Evolutionary conservation across 2,797 vertebrate genomes (phyloP).

Genomic region (Cyclopterus lumpus): DNA sequence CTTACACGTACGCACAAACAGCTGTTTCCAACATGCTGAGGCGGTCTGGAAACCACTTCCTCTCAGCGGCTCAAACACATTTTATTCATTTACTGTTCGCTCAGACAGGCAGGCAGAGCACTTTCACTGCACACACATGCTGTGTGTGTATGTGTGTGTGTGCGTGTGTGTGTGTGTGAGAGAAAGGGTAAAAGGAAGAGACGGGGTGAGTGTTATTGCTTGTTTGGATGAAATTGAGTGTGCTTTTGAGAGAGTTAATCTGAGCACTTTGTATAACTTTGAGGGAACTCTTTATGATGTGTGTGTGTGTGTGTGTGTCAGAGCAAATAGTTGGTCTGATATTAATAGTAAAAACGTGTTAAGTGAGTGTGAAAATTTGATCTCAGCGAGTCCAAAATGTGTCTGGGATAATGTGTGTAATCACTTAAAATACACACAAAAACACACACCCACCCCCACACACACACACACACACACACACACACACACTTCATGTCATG

Average conservation of each 20-base stretch:
- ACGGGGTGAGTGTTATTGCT: conserved; percentile 32
- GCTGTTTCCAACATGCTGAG: conserved; percentile 81
- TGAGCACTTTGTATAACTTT: conserved; percentile 35
- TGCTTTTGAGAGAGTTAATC: conserved; percentile 36
- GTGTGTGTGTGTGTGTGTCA: neutral
- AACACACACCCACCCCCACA: conserved; percentile 21
- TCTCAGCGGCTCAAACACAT: conserved; percentile 76
- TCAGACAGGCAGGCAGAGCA: conserved; percentile 72
- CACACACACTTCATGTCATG: conserved; percentile 58
- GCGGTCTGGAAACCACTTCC: conserved; percentile 83
- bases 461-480: conserved; percentile 22
- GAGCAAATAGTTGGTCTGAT: conserved; percentile 17
- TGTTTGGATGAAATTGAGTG: conserved; percentile 54
- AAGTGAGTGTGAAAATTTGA: conserved; percentile 20
- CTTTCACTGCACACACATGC: conserved; percentile 77
- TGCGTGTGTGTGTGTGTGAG: conserved; percentile 14
- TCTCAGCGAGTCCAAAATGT: neutral
- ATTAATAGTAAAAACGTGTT: conserved; percentile 37
- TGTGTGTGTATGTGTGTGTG: conserved; percentile 10
- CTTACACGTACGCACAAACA: conserved; percentile 59
- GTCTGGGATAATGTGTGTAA: conserved; percentile 29
- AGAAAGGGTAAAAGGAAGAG: neutral
- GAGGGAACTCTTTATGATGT: conserved; percentile 39
- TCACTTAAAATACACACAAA: conserved; percentile 26
- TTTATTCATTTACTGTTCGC: conserved; percentile 82